Evolutionary conservation across 53 echinoderm and acorn worm genomes (phyloP), one percentile per base, ranked within the genome.

Genomic region (Antedon mediterranea): DNA sequence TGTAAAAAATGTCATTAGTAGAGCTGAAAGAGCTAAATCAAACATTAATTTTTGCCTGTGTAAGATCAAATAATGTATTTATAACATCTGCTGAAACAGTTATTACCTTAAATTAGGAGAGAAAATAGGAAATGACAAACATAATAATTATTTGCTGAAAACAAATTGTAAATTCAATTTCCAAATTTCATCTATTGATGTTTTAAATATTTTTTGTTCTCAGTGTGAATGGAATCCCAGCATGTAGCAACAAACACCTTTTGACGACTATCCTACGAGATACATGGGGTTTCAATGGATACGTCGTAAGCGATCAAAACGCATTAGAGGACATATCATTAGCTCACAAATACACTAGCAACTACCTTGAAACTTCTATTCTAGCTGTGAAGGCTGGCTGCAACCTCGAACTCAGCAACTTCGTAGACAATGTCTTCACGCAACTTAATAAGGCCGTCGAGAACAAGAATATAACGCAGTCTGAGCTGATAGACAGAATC

Each of bases 191-290:
- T 37, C 37, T 4, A 6, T 37, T 37, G n/a, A n/a, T n/a, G n/a
- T n/a, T 6, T 37, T 37, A 6, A 37, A 18, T 57, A 8, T 57
- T 57, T 74, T 74, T 0, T 83, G 30, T 80, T 74, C 32, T 74
- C n/a, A 93, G 93, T 74, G 82, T 93, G 20, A 90, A 93, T 78
- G 93, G 93, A 4, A 80, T 93, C 28, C 93, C 93, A 32, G 86
- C 93, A 13, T 93, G 93, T 71, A 90, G 81, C 13, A 86, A 86
- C 84, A 73, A 85, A 70, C 73, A 83, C 3, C 82, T 93, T 27
- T 82, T 93, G 71, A 90, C 76, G 8, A 82, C 85, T 34, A 89
- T 93, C 71, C 82, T 93, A 4, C 84, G 93, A 27, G 72, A 71
- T 2, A 83, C 88, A n/a, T 93, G 89, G 80, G 90, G 90, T 31